Base-by-base conservation (phyloP, 2,888 invertebrate genomes). In the Suillia variegata region DNA sequence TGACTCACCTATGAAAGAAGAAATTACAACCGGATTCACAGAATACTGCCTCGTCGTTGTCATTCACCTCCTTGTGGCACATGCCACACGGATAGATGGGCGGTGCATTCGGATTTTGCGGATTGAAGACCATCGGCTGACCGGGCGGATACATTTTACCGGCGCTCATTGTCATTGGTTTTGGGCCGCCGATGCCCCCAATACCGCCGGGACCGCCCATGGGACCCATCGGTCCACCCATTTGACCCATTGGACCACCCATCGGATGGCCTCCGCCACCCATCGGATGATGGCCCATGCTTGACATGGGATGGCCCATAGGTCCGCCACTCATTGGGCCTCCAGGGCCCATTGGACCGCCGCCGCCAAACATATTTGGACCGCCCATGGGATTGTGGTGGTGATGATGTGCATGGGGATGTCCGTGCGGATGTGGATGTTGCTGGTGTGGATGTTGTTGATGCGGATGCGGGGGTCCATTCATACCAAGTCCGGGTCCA, bases 1-100 rank as follows among this genome's bases (percentile, higher is more conserved):
- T 53, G 1, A 8, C 78, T 85, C 79, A 93, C 93, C 93, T 90
- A 84, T 98, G 98, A 85, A 96, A 98, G 94, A 97, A 98, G 84
- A 98, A 98, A 85, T 97, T 97, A 84, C 98, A 98, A 58, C 97
- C 97, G 74, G 96, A 96, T 84, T 98, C 98, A 84, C 98, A 98
- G 69, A 97, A 87, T 69, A 96, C 95, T 61, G 96, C 97, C 85
- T 98, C 96, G 83, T 98, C 98, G 84, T 97, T 97, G 83, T 98
- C 98, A 84, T 97, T 96, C 59, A 96, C 94, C 85, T 98, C 98
- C 84, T 96, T 96, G 84, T 96, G 97, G 84, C 98, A 98, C 60
- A 94, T 90, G 64, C 98, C 98, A 84, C 98, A 98, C 0, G 97
- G 96, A 82, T 97, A 97, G 68, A 98, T 97, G 1, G 98, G 97